phyloP scores from a whole-genome alignment of 1,140 invertebrate genomes.

The Pogonomyrmex barbatus region DNA sequence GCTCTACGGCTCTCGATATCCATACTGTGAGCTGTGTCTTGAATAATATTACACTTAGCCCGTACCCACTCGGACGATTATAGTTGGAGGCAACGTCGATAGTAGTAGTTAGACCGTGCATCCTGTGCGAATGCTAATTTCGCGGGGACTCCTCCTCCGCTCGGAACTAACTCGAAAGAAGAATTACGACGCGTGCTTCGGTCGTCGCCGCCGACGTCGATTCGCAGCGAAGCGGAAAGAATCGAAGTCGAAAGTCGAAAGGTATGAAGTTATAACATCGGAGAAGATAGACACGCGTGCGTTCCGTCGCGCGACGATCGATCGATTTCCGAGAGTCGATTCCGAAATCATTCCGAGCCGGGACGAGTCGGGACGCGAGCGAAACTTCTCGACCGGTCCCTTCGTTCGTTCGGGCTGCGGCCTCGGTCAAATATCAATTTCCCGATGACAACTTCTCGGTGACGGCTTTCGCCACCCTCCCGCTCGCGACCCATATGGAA shows the following conservation, averaged over 20 bases:
- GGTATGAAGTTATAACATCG: not conserved
- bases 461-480: conserved; percentile 41
- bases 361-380: not conserved
- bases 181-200: conserved; percentile 42
- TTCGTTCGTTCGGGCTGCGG: conserved; percentile 23
- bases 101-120: conserved; percentile 87
- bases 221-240: not conserved
- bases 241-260: not conserved
- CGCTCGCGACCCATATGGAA: conserved; percentile 80
- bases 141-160: conserved; percentile 53
- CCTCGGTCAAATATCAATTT: conserved; percentile 82
- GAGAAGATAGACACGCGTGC: not conserved
- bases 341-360: not conserved
- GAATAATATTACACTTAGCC: conserved; percentile 87
- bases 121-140: conserved; percentile 87
- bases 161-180: conserved; percentile 39
- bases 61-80: conserved; percentile 85
- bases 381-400: not conserved
- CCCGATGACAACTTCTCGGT: conserved; percentile 76
- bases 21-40: conserved; percentile 85
- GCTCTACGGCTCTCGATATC: conserved; percentile 83
- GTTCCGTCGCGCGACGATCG: not conserved
- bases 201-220: not conserved
- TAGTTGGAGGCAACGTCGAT: conserved; percentile 85
- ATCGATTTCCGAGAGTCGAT: conserved; percentile 5